Conservation (phyloP, 2,113 vertebrate genomes). For the Sylvilagus bachmani region DNA sequence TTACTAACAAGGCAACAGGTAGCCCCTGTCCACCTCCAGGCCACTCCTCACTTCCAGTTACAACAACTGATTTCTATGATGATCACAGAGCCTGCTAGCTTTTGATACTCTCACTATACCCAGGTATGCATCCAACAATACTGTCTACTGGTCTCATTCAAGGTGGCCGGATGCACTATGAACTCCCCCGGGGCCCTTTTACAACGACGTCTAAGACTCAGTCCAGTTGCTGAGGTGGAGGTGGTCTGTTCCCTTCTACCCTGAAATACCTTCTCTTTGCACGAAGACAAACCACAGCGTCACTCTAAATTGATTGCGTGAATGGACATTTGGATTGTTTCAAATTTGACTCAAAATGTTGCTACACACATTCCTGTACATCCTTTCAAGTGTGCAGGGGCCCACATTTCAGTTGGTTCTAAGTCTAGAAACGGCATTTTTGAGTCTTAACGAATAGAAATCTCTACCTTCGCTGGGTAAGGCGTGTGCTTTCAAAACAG, state of each 20-base stretch:
- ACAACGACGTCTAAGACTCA: constrained; percentile 17
- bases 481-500: constrained; percentile 24
- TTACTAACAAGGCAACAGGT: not conserved
- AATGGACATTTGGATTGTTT: constrained; percentile 37
- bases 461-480: constrained; percentile 33
- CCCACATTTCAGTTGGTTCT: constrained; percentile 1
- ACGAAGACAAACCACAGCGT: not conserved
- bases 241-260: not conserved
- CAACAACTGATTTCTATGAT: no score
- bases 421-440: constrained; percentile 42
- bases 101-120: not conserved
- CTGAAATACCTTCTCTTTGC: not conserved
- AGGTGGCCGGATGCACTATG: not conserved
- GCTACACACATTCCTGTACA: constrained; percentile 35
- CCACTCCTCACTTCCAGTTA: no score
- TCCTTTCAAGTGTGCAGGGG: not conserved
- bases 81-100: not conserved
- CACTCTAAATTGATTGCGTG: not conserved
- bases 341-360: constrained; percentile 22
- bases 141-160: constrained; percentile 15
- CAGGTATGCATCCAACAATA: not conserved
- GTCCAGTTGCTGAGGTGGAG: not conserved
- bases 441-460: not conserved
- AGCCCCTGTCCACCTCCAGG: not conserved
- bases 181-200: constrained; percentile 27